Conservation (phyloP, 2,113 vertebrate genomes). For the Cathartes aura region DNA sequence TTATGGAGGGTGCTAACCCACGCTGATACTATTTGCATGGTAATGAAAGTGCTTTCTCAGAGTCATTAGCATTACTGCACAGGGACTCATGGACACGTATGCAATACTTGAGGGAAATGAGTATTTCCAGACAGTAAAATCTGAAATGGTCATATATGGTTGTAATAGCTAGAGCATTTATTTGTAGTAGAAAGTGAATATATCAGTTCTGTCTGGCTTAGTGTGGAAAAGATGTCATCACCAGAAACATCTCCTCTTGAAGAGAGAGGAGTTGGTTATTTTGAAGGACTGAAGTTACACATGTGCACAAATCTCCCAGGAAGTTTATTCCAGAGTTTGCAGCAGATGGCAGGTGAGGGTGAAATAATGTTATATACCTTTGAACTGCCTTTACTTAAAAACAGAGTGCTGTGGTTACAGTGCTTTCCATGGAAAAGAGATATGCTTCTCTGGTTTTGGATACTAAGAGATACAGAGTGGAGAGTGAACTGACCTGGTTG, state of each 20-base stretch:
- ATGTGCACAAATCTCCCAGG: background rate
- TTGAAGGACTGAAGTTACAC: background rate
- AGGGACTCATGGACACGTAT: background rate
- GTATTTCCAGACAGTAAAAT: slow-evolving; percentile 4
- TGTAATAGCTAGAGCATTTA: background rate
- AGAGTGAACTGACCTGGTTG: background rate
- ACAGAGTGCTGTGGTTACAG: background rate
- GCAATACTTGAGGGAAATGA: background rate
- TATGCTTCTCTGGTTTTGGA: background rate
- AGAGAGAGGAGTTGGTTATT: background rate
- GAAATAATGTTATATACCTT: background rate
- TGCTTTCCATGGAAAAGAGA: background rate
- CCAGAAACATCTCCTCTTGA: background rate
- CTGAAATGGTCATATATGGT: background rate
- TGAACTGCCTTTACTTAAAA: background rate
- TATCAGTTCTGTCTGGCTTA: background rate
- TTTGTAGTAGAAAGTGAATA: background rate
- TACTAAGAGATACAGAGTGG: background rate
- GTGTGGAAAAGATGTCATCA: background rate
- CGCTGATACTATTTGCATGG: background rate
- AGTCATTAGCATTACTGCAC: background rate
- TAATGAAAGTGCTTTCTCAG: background rate
- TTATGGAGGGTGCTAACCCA: background rate
- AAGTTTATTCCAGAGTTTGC: background rate
- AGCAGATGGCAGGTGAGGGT: background rate